phyloP scores from a whole-genome alignment of 37 sponge, comb jelly and placozoan species.

The Agelas oroides region DNA sequence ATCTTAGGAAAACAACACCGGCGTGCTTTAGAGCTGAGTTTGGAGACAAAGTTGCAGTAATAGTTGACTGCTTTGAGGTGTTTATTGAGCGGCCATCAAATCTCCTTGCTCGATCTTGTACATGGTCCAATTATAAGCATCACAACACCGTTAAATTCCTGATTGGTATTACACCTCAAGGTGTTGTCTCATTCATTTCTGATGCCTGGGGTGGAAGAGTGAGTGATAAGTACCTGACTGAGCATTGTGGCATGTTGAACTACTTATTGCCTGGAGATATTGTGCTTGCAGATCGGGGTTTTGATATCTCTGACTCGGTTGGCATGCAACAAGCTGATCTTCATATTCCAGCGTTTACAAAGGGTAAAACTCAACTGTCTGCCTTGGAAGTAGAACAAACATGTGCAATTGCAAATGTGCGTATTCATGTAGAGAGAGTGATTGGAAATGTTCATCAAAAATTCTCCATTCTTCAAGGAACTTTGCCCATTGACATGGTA shows the following conservation, averaged over 20 bases:
- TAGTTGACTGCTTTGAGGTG: slow-evolving; percentile 71
- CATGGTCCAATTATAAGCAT: too few relatives aligned
- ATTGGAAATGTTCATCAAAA: slow-evolving; percentile 71
- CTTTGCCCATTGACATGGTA: slow-evolving; percentile 61
- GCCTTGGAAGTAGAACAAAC: slow-evolving; percentile 68
- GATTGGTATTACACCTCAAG: slow-evolving; percentile 80
- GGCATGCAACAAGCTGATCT: slow-evolving; percentile 52
- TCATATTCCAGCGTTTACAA: slow-evolving; percentile 74
- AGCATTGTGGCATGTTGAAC: slow-evolving; percentile 58
- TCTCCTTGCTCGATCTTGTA: slow-evolving; percentile 60
- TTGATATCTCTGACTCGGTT: slow-evolving; percentile 75
- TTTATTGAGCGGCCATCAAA: slow-evolving; percentile 66
- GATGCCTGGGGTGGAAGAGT: slow-evolving; percentile 77
- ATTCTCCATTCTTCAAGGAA: slow-evolving; percentile 50
- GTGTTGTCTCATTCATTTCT: slow-evolving; percentile 62
- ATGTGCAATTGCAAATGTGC: slow-evolving; percentile 67
- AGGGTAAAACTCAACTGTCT: slow-evolving; percentile 71
- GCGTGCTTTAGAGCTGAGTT: slow-evolving; percentile 35
- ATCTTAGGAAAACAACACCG: slow-evolving; percentile 57
- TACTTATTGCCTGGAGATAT: slow-evolving; percentile 74
- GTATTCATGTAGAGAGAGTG: slow-evolving; percentile 76
- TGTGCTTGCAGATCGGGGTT: slow-evolving; percentile 75
- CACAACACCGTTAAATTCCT: slow-evolving; percentile 56
- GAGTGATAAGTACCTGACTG: slow-evolving; percentile 76
- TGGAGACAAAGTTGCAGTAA: too few relatives aligned